A percentile compares a stretch with the other conserved stretches of the same genome.
These are phyloP conservation scores for Elaphurus davidianus DNA, from an alignment of 2,113 vertebrate species.

Conservation along the genomic window DNA sequence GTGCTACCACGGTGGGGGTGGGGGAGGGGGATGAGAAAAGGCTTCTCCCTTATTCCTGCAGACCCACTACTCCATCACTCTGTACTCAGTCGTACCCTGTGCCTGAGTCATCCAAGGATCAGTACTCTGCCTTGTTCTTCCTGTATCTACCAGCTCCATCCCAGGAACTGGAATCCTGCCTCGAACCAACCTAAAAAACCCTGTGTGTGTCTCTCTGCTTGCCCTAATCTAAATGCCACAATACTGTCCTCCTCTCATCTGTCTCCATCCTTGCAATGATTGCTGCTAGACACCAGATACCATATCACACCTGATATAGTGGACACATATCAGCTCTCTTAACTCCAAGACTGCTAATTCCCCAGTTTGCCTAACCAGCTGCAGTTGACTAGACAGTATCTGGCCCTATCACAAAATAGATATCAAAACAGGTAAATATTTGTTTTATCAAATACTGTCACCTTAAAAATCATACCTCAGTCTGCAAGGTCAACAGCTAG, in stretches of 20 bases:
- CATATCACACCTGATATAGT: background rate
- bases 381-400: background rate
- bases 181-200: background rate
- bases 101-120: background rate
- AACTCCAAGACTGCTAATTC: background rate
- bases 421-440: background rate
- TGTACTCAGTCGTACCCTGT: background rate
- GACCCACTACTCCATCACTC: background rate
- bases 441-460: background rate
- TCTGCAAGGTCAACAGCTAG: background rate
- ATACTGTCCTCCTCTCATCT: background rate
- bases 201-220: background rate
- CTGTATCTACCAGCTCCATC: background rate
- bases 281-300: background rate
- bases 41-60: background rate
- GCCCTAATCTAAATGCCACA: background rate
- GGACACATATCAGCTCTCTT: background rate
- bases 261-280: background rate
- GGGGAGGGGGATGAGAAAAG: background rate
- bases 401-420: background rate
- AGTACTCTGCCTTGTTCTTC: background rate
- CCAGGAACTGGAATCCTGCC: background rate
- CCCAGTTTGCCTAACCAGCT: background rate
- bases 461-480: slow-evolving; percentile 18
- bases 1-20: background rate